These are phyloP conservation scores for Drosophila kokeensis DNA, from an alignment of 2,888 invertebrate genomes.

Conservation along the genomic window DNA sequence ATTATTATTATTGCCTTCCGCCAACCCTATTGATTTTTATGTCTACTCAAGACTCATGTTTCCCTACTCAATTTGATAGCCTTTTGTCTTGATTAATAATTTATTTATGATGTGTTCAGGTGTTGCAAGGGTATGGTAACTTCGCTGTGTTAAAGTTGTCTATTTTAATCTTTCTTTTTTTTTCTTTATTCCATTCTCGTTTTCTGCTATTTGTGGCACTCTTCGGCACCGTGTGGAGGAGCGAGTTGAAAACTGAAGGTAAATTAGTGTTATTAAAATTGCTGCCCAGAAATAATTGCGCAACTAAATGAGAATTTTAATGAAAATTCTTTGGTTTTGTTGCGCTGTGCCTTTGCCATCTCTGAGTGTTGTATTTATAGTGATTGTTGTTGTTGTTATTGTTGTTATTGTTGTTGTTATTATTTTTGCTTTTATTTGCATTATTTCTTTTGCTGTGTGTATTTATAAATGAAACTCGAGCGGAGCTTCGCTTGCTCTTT, in stretches of 20 bases:
- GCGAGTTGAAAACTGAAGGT: constrained; percentile 67
- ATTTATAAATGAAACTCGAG: constrained; percentile 20
- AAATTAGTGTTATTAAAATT: constrained; percentile 82
- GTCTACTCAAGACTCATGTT: not conserved
- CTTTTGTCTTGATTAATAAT: not conserved
- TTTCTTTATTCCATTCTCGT: constrained; percentile 3
- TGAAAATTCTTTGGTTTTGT: constrained; percentile 72
- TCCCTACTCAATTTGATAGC: not conserved
- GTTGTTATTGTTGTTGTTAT: constrained; percentile 25
- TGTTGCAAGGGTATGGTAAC: not conserved
- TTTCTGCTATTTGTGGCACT: constrained; percentile 29
- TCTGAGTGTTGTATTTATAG: constrained; percentile 24
- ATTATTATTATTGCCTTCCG: no score
- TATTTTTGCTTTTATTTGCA: constrained; percentile 22
- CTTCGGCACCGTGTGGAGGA: constrained; percentile 46
- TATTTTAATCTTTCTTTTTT: not conserved
- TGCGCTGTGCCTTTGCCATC: constrained; percentile 6
- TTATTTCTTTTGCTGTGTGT: constrained; percentile 30
- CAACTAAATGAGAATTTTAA: constrained; percentile 77
- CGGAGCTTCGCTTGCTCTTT: constrained; percentile 1
- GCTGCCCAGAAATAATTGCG: constrained; percentile 76
- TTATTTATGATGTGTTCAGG: not conserved
- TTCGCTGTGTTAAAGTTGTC: not conserved
- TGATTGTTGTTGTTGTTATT: constrained; percentile 17
- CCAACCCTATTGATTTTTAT: not conserved